These are phyloP conservation scores for Polyploca ridens DNA, from an alignment of 2,888 invertebrate genomes.

Conservation along the genomic window DNA sequence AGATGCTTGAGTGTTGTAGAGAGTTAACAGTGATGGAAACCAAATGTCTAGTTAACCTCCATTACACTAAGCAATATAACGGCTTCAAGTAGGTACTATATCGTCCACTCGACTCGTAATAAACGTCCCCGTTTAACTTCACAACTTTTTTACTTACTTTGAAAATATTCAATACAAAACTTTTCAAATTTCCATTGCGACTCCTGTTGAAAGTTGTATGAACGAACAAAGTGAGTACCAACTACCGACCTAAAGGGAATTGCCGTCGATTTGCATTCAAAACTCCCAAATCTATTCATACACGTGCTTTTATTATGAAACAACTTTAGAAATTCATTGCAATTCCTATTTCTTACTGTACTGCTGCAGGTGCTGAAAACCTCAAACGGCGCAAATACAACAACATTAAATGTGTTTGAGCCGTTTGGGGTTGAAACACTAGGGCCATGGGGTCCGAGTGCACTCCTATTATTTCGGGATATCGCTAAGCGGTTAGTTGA, in stretches of 20 bases:
- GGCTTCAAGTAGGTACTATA: constrained; percentile 12
- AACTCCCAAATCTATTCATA: neutral
- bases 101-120: constrained; percentile 32
- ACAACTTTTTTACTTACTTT: constrained; percentile 32
- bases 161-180: constrained; percentile 40
- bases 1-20: too few species aligned
- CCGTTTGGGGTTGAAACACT: too few species aligned
- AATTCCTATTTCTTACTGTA: neutral
- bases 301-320: neutral
- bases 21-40: neutral
- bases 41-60: neutral
- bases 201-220: constrained; percentile 25
- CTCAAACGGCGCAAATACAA: too few species aligned
- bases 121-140: constrained; percentile 47
- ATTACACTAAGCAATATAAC: neutral
- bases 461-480: too few species aligned
- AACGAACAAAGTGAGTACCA: constrained; percentile 23
- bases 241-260: constrained; percentile 14
- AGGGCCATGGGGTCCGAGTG: too few species aligned
- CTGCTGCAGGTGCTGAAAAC: too few species aligned
- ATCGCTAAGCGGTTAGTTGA: too few species aligned
- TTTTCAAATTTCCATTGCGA: constrained; percentile 53
- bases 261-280: constrained; percentile 21
- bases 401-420: too few species aligned
- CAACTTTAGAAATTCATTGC: neutral